Evolutionary conservation across 2,113 vertebrate genomes (phyloP), one percentile per base, ranked within the genome.

Genomic region (Trichomycterus rosablanca): DNA sequence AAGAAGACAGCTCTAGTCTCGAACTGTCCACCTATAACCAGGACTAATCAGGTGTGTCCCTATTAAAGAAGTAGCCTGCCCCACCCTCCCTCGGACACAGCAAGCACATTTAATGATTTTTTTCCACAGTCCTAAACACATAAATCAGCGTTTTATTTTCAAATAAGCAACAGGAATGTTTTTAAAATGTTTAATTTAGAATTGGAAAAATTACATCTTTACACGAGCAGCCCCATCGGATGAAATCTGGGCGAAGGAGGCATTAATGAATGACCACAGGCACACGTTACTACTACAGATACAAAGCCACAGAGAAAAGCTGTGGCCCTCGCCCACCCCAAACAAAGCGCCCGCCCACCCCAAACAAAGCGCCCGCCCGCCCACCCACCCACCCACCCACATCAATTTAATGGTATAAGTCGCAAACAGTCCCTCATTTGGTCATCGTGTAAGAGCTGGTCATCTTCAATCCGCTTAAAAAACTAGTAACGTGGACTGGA

Each of bases 241-340:
- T 84, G 82, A 79, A 85, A 88, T 75, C 81, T 81, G 83, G 84
- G 83, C 74, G 76, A 81, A 85, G 81, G 80, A 83, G 84, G 86
- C 83, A 83, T 87, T 83, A 81, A 85, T 84, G 89, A 88, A 88
- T 55, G 64, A 84, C 85, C 88, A 90, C 88, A 93, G 89, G 88
- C 83, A 87, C 89, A 88, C 89, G 91, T 52, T 87, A 91, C 92
- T 94, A 90, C 87, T 91, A 82, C 46, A 63, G 74, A 89, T 86
- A 89, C 86, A 82, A 76, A 83, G 85, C 87, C 87, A 83, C 81
- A 74, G 65, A 60, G 68, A 81, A 84, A 84, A 81, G 71, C 70
- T 77, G 86, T 86, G 82, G 82, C 80, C 49, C 37, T 62, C 12
- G 20, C 32, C 26, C 14, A 32, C 40, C 42, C 7, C 3, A 22